phyloP scores from a whole-genome alignment of 2,797 vertebrate genomes.

The Pipistrellus pipistrellus region DNA sequence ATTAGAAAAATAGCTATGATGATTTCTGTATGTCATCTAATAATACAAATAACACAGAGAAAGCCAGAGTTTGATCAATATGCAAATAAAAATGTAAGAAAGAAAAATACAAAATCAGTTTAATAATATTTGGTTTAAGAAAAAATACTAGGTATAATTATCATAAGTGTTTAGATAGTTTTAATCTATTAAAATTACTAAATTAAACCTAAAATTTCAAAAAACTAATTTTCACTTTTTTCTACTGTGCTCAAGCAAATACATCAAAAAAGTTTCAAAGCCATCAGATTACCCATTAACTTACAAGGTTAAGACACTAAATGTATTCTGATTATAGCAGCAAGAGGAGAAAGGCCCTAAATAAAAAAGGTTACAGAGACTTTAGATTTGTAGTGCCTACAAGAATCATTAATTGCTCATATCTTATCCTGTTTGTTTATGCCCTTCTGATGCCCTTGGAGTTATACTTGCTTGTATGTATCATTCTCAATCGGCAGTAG shows the following conservation, averaged over 20 bases:
- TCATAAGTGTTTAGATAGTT: background rate
- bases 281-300: slow-evolving; percentile 57
- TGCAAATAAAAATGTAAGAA: slow-evolving; percentile 71
- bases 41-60: slow-evolving; percentile 46
- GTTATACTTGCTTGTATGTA: slow-evolving; percentile 94
- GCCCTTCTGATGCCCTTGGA: slow-evolving; percentile 58
- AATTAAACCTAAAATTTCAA: slow-evolving; percentile 49
- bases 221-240: slow-evolving; percentile 64
- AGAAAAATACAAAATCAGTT: slow-evolving; percentile 58
- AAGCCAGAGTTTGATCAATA: background rate
- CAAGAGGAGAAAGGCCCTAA: slow-evolving; percentile 48
- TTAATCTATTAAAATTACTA: slow-evolving; percentile 51
- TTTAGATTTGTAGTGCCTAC: slow-evolving; percentile 10
- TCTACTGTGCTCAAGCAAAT: slow-evolving; percentile 35
- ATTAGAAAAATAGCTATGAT: slow-evolving; percentile 46
- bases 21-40: slow-evolving; percentile 45
- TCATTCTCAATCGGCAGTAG: slow-evolving; percentile 94
- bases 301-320: slow-evolving; percentile 39
- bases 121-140: slow-evolving; percentile 40
- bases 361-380: background rate
- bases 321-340: background rate
- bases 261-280: slow-evolving; percentile 30
- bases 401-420: background rate
- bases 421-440: slow-evolving; percentile 9
- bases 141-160: slow-evolving; percentile 56